Evolutionary conservation across 2,888 invertebrate genomes (phyloP), one percentile per base, ranked within the genome.

Genomic region (Eurois occulta): DNA sequence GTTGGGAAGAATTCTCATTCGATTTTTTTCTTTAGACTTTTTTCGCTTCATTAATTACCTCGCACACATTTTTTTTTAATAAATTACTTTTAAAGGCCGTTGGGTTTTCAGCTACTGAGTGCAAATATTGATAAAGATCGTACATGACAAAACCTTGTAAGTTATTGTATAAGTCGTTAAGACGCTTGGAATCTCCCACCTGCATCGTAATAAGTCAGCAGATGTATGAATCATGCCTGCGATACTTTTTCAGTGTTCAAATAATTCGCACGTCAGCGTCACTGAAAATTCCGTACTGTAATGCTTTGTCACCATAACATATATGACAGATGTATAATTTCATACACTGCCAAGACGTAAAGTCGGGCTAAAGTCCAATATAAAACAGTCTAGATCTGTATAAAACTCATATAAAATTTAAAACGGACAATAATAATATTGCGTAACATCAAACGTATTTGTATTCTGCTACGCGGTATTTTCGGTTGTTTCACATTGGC

Each of bases 391-490:
- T 84, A 86, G 86, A 89, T 86, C 81, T 86, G 78, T 79, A 89
- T 81, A 89, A 91, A 89, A 83, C 79, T 83, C 79, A 66, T 78
- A 86, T 88, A 81, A 78, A 83, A 86, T 90, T 84, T 84, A 78
- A 87, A 88, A 86, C 83, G 32, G 52, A 43, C 77, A 78, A 81
- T 88, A 76, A 86, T 86, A 78, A 85, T 74, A 77, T 92, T 91
- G 85, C 88, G 89, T 90, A 92, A 92, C 85, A 84, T 86, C 68
- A 81, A 83, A 86, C 88, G 87, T 86, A 84, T 92, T 91, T 90
- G 88, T 83, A 72, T 90, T 90, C 86, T 88, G 86, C 86, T 88
- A 90, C 90, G 86, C 81, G 91, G 90, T 93, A 94, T 94, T 94
- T 94, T 94, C 89, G 88, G 92, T 91, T 90, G 88, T 91, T 90